Evolutionary conservation across 2,797 vertebrate genomes (phyloP), one percentile per base, ranked within the genome.

Genomic region (Notamacropus eugenii): DNA sequence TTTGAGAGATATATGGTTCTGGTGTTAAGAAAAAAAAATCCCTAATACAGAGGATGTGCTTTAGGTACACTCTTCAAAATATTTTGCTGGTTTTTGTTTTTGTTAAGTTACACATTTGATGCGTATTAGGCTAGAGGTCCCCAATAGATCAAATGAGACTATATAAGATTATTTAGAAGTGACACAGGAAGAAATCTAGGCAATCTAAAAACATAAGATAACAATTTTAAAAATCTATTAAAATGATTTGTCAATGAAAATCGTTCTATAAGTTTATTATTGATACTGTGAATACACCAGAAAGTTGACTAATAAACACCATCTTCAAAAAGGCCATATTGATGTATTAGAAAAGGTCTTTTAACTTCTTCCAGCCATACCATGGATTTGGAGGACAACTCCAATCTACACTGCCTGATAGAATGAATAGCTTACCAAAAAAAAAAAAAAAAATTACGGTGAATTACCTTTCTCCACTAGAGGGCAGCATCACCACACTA

Each of bases 401-500:
- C 54, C n/a, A 5, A 55, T 40, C 92, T 94, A 96, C 57, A 92
- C 52, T 93, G 67, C 94, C 93, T 93, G 29, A 95, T 4, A 28
- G 58, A 93, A 2, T 91, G 58, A 93, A 2, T 91, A 94, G 28
- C 27, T 82, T 24, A 74, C 54, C 92, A 11, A 13, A 91, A 91
- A 96, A 62, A 0, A 93, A 13, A 91, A 91, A 96, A 62, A 0
- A 13, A 62, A 87, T 50, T 52, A 5, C 24, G 0, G 9, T 4
- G 5, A 54, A 96, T 31, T 0, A 31, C 0, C 0, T 96, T 96
- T 92, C 31, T 52, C 98, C 98, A 96, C 98, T 98, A 99, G 98
- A 98, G 98, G 98, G 98, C 98, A 98, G 97, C 94, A 97, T 96
- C 98, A 97, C 74, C 96, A 92, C 94, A 97, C 93, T 95, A 95